Evolutionary conservation across 2,113 vertebrate genomes (phyloP), one percentile per base, ranked within the genome.

Genomic region (Oryzias javanicus): DNA sequence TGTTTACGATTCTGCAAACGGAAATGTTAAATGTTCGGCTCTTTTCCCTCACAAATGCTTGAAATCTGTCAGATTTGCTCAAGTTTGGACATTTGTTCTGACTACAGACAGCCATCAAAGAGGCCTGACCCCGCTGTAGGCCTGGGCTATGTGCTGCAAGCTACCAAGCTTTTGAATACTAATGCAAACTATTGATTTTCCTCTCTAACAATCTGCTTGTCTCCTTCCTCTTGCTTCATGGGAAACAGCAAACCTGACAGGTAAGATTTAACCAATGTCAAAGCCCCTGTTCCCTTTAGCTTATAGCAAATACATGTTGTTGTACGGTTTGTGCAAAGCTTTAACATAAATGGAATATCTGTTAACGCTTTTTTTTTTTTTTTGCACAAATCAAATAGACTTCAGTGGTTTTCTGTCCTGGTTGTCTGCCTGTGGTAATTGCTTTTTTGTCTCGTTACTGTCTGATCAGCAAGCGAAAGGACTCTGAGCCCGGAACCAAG

Each of bases 161-260:
- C 73, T 74, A 82, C 85, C 79, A 85, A 76, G 79, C 83, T 64
- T 83, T 86, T 86, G 88, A 89, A 90, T 92, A 87, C 90, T 83
- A 89, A 90, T 90, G 80, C 72, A 79, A 70, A 56, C 22, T 88
- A 91, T 91, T 86, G 86, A 92, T 91, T 84, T 81, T 69, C 54
- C 42, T 86, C 58, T 77, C 76, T 84, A 80, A 66, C 82, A 83
- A 80, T 84, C 75, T 84, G 74, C 83, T 76, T 62, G 35, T 86
- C 85, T 84, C 79, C 72, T 86, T 89, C 85, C 80, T 75, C 78
- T 75, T 67, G 59, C 75, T 87, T 85, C 77, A 67, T 67, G 79
- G 82, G 86, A 92, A 92, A 89, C 94, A 99, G 97, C 92, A 98
- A 99, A 71, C 97, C 97, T 55, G 96, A 98, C 94, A 98, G 97